Evolutionary conservation across 2,797 vertebrate genomes (phyloP), one percentile per base, ranked within the genome.

Genomic region (Hypotaenidia philippensis): DNA sequence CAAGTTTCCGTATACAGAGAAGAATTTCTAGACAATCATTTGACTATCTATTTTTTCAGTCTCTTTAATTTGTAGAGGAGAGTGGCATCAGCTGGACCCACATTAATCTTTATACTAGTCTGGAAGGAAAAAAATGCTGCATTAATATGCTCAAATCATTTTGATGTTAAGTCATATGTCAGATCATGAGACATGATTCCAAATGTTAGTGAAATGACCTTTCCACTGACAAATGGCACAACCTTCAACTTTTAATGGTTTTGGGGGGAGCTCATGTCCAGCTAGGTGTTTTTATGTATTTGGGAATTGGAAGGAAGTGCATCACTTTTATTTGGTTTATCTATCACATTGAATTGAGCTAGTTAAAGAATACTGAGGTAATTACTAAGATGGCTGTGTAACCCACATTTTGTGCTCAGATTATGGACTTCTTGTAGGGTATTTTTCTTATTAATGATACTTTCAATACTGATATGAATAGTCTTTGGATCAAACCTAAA

Each of bases 151-250:
- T 74, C 23, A 89, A 68, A 71, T 71, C 45, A 61, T 89, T 85
- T 82, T 83, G 81, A 80, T 70, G 71, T 70, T 70, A 94, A 82
- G 71, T 80, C 81, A 18, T 64, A 56, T 92, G 75, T 93, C 93
- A 93, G 80, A 79, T 87, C 50, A 47, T 40, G 36, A 77, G 40
- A 71, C 56, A 13, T 44, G 90, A 83, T 74, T 89, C 47, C 70
- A 94, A 94, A 94, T 80, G 75, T 77, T 89, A 90, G 86, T 92
- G 68, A 80, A 95, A 85, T 89, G 78, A 93, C 90, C 92, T 94
- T 96, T 95, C 61, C 22, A 32, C 76, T 88, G 87, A 86, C 61
- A 96, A 93, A 96, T 89, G 82, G 61, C 84, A 86, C 55, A 86
- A 49, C 72, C 75, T 94, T 94, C 72, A 74, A 45, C 38, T 81